Base-by-base conservation (phyloP, 2,113 vertebrate genomes). In the Rhynchopsitta pachyrhyncha region DNA sequence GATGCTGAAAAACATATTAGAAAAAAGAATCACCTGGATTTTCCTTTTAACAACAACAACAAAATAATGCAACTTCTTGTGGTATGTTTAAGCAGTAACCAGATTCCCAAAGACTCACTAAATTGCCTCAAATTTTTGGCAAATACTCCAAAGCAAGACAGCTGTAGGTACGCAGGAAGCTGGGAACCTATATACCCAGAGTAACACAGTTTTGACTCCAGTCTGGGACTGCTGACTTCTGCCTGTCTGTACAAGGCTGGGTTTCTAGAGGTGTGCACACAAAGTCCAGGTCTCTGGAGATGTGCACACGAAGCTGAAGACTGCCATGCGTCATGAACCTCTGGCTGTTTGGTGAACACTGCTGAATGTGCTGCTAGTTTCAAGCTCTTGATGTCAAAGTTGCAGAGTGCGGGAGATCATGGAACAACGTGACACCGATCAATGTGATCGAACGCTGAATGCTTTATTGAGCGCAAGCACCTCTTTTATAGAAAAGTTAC, bases 311-410 rank as follows among this genome's bases (percentile, higher is more conserved):
- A 74, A 85, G 17, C n/a, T 49, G 29, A 79, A 23, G 27, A 13
- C 23, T 84, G 37, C 44, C 41, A 5, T 4, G 8, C 22, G 18
- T 46, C 1, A 1, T 25, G 25, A 10, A 9, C 5, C 29, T 66
- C 23, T 0, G 2, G 5, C 7, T 46, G 12, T 9, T 24, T 35
- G 24, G 31, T 14, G 29, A 50, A 33, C 7, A 2, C 11, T 57
- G 16, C 27, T 50, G 39, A 17, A 8, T 17, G 18, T 47, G 42
- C 28, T 84, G 50, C 41, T 57, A 17, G 15, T 49, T 78, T 18
- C n/a, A 44, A 49, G 50, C 17, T 67, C 6, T 25, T 11, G 8
- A 59, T 24, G 4, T 29, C 35, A 31, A 74, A 88, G 17, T 14
- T 53, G 50, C 29, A 63, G 46, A 67, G 11, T n/a, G n/a, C n/a